A percentile compares a stretch with the other conserved stretches of the same genome.
Evolutionary conservation across 2,797 vertebrate genomes (phyloP).

Genomic region (Hafferia zeledoni): DNA sequence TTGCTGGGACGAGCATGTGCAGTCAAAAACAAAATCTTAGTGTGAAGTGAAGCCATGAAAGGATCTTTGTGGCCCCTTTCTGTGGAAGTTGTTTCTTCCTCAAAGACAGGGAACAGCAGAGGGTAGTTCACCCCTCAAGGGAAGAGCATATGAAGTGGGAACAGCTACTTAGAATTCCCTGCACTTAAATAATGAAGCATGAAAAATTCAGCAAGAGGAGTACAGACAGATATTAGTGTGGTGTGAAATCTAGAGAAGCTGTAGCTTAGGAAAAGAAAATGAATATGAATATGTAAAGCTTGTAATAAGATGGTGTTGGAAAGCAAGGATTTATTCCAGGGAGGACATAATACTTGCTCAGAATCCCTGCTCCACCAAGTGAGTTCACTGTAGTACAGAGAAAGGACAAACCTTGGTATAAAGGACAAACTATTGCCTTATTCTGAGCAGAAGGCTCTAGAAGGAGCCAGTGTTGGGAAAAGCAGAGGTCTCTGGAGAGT

Average conservation of each 20-base stretch:
- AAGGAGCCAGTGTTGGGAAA: not conserved
- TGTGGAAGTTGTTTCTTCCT: not conserved
- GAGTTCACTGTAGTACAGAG: not conserved
- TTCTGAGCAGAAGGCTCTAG: not conserved
- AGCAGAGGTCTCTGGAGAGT: not conserved
- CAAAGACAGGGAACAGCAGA: not conserved
- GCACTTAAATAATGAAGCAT: not conserved
- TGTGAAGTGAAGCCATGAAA: not conserved
- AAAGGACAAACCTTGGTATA: not conserved
- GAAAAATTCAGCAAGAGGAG: not conserved
- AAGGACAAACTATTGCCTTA: not conserved
- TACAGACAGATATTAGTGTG: not conserved
- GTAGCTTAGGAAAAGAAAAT: not conserved
- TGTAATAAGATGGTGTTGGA: not conserved
- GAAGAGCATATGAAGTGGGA: not conserved
- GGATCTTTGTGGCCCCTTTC: not conserved
- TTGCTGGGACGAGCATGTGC: not conserved
- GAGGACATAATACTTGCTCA: not conserved
- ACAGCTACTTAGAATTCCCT: slow-evolving; percentile 37
- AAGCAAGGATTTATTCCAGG: not conserved
- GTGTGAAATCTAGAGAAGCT: not conserved
- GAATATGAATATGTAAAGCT: not conserved
- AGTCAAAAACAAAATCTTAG: not conserved
- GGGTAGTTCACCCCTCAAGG: not conserved
- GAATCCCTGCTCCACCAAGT: not conserved